Base-by-base conservation (phyloP, 2,797 vertebrate species). In the Pachyuromys duprasi region DNA sequence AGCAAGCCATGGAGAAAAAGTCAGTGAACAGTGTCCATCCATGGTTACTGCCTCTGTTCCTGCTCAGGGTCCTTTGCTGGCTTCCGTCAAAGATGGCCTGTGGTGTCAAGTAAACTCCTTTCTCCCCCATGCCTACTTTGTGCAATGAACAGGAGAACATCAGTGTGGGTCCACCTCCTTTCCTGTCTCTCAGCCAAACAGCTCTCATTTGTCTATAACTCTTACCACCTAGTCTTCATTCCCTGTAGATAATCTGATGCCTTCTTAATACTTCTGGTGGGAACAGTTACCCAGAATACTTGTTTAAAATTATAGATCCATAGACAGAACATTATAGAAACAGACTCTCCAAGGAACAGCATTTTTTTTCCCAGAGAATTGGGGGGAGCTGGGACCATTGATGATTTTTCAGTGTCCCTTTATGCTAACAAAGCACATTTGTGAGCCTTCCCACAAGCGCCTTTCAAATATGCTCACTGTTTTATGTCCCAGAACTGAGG, bases 401-500 rank as follows among this genome's bases (percentile, higher is more conserved):
- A 26, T 62, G 31, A 5, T 80, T 95, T 94, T 91, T 78, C 28
- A 13, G 53, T 93, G 89, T 94, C 12, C n/a, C 33, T 78, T 89
- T 91, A 81, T 17, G 8, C 42, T 86, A 69, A 72, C 26, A 93
- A 45, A 90, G 3, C 36, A 39, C n/a, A 72, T 86, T 91, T 39
- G 49, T 49, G 31, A 93, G 90, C 49, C 26, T 3, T 7, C 90
- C 83, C 33, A 83, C 55, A 31, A 62, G 42, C 36, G 39, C 24
- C 20, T 94, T 31, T 60, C 33, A n/a, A 26, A 65, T 87, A 36
- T 88, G 63, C 39, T 87, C 82, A 12, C 28, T 13, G 31, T 53
- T 95, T 93, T 83, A 92, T 65, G 3, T 89, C 49, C 81, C 89
- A 57, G 74, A 92, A 79, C 81, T 49, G n/a, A 95, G 31, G 45